Evolutionary conservation across 2,113 vertebrate species (phyloP), one percentile per base, ranked within the genome.

Genomic region (Diphyllodes magnificus): DNA sequence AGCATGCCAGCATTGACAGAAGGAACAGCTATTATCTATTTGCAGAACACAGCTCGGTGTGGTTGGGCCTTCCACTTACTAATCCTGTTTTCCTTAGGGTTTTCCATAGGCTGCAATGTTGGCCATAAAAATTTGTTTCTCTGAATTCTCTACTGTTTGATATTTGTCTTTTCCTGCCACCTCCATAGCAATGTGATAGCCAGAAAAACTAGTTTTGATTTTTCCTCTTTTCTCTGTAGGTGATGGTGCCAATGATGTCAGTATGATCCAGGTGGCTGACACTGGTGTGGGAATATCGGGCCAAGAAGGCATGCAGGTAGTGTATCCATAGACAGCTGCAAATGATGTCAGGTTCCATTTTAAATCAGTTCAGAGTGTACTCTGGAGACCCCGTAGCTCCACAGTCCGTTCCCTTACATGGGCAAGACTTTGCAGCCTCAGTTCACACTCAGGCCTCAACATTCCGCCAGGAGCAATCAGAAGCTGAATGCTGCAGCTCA

Each of bases 301-400:
- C 63, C 98, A 99, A 96, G 98, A 99, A 97, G 98, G 98, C 96
- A 98, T 99, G 98, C 98, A 99, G 98, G 98, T 99, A 97, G 28
- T 50, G 35, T 81, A 37, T 51, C 56, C 45, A 61, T 60, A 86
- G 73, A 33, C 56, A 82, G 63, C 63, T 86, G 82, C 44, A 88
- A 78, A 54, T 82, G 15, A 35, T 14, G n/a, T 69, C 35, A 51
- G 21, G 88, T 66, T 72, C 35, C 30, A 16, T 64, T 88, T 64
- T 28, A 82, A 84, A 73, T 80, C 5, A 1, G 2, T 72, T 92
- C 21, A 75, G 30, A 53, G 23, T 53, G 79, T 47, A 53, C 25
- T 8, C 57, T 44, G 37, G 59, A 75, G 47, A 53, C 33, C 22
- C 23, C 37, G 12, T 24, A 65, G 31, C 60, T 73, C 54, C 87